These are phyloP conservation scores for Drepanosiphum platanoidis DNA, from an alignment of 2,888 invertebrate genomes.

Conservation along the genomic window DNA sequence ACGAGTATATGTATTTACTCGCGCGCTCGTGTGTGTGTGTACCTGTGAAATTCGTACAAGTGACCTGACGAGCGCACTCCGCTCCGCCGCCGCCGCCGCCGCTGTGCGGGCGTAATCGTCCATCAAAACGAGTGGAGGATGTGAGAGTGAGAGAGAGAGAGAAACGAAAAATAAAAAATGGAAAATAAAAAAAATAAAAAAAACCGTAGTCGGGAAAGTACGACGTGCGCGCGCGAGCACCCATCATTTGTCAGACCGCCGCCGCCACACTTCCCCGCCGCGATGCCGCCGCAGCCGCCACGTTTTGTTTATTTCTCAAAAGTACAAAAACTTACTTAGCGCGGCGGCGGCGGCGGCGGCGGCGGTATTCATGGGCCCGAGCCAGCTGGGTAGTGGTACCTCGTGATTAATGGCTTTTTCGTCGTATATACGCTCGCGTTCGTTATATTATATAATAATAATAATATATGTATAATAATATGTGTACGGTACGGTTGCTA, in stretches of 20 bases:
- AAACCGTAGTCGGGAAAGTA: slow-evolving; percentile 14
- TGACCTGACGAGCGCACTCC: slow-evolving; percentile 3
- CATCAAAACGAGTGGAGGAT: slow-evolving; percentile 51
- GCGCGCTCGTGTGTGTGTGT: background rate
- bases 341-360: slow-evolving; percentile 20
- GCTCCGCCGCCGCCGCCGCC: slow-evolving; percentile 14
- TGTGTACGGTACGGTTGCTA: background rate
- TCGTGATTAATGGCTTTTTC: slow-evolving; percentile 61
- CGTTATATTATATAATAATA: too few species aligned
- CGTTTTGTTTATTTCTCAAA: slow-evolving; percentile 62
- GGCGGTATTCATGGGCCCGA: slow-evolving; percentile 55
- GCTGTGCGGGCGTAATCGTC: slow-evolving; percentile 52
- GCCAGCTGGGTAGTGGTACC: slow-evolving; percentile 60
- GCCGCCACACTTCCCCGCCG: background rate
- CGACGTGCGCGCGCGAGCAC: slow-evolving; percentile 46
- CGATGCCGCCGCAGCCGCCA: background rate
- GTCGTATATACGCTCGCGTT: background rate
- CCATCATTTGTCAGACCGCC: slow-evolving; percentile 60
- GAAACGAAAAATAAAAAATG: background rate
- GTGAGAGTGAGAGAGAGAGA: background rate
- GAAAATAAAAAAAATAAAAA: background rate
- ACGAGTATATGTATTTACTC: background rate
- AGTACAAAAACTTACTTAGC: slow-evolving; percentile 61
- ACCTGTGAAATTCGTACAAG: slow-evolving; percentile 18
- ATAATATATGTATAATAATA: too few species aligned